These are phyloP conservation scores for Cossypha polioptera DNA, from an alignment of 2,797 vertebrate species.

Conservation along the genomic window DNA sequence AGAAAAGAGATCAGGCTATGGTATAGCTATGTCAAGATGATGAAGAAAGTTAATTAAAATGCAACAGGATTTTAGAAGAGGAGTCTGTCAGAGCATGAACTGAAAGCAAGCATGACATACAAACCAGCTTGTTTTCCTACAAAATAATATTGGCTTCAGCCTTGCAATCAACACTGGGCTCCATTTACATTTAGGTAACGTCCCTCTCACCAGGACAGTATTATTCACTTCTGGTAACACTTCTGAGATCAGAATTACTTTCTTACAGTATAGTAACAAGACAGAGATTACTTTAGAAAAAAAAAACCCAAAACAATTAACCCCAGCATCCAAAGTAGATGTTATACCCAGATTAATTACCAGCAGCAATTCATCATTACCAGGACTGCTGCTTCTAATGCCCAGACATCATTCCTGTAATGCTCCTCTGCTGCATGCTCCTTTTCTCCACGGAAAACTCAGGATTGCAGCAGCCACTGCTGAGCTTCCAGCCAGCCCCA, in stretches of 20 bases:
- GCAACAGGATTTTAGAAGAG: slow-evolving; percentile 14
- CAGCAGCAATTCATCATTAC: neutral
- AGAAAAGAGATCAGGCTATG: neutral
- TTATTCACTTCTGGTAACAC: neutral
- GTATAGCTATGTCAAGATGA: neutral
- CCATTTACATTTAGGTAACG: neutral
- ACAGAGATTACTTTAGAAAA: neutral
- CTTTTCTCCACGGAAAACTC: neutral
- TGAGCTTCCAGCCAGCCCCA: neutral
- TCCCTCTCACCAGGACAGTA: neutral
- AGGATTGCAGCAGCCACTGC: neutral
- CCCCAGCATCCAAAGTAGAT: neutral
- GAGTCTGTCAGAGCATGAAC: neutral
- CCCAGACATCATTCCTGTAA: neutral
- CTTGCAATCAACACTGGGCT: neutral
- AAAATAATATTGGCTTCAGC: neutral
- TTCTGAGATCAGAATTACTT: neutral
- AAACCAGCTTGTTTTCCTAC: neutral
- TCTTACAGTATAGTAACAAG: neutral
- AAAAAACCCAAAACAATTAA: neutral
- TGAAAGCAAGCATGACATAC: neutral
- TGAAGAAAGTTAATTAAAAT: slow-evolving; percentile 13
- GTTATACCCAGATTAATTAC: neutral
- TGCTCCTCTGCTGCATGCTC: neutral
- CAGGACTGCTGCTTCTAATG: neutral